A percentile compares a stretch with the other conserved stretches of the same genome.
phyloP scores from a whole-genome alignment of 2,888 invertebrate species.

The Erebia palarica region DNA sequence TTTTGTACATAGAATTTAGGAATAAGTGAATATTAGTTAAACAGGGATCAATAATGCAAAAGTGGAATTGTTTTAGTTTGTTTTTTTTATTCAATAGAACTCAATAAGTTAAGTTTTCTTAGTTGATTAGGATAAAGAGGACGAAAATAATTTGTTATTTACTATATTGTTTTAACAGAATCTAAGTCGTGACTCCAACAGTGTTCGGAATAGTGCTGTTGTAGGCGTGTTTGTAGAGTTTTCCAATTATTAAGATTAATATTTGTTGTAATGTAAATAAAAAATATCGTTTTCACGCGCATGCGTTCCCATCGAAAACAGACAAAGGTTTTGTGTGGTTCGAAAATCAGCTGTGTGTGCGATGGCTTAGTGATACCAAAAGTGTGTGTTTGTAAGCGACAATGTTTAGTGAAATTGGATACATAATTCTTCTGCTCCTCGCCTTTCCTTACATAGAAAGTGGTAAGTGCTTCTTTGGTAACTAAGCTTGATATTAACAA shows the following conservation, averaged over 20 bases:
- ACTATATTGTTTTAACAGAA: slow-evolving; percentile 61
- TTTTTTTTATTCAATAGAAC: slow-evolving; percentile 43
- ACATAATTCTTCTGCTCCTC: slow-evolving; percentile 86
- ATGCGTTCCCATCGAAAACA: slow-evolving; percentile 81
- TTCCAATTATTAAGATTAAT: slow-evolving; percentile 53
- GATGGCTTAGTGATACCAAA: slow-evolving; percentile 80
- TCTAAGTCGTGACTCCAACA: slow-evolving; percentile 45
- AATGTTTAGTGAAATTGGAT: slow-evolving; percentile 86
- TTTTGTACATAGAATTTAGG: slow-evolving; percentile 41
- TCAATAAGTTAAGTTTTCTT: slow-evolving; percentile 43
- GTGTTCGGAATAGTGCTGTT: slow-evolving; percentile 53
- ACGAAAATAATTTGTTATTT: slow-evolving; percentile 57
- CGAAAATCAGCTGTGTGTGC: slow-evolving; percentile 83
- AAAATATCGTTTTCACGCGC: slow-evolving; percentile 80
- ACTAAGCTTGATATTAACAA: slow-evolving; percentile 1
- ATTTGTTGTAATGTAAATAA: slow-evolving; percentile 79
- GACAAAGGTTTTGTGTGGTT: slow-evolving; percentile 84
- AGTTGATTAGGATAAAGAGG: slow-evolving; percentile 47
- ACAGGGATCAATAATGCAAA: slow-evolving; percentile 51
- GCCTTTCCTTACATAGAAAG: slow-evolving; percentile 87
- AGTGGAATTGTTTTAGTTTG: slow-evolving; percentile 45
- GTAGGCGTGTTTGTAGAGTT: slow-evolving; percentile 49
- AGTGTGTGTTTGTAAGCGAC: slow-evolving; percentile 76
- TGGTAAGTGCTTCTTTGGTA: slow-evolving; percentile 78
- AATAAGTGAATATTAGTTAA: slow-evolving; percentile 53